These are phyloP conservation scores for Lucilia sericata DNA, from an alignment of 1,140 invertebrate species.

Conservation along the genomic window DNA sequence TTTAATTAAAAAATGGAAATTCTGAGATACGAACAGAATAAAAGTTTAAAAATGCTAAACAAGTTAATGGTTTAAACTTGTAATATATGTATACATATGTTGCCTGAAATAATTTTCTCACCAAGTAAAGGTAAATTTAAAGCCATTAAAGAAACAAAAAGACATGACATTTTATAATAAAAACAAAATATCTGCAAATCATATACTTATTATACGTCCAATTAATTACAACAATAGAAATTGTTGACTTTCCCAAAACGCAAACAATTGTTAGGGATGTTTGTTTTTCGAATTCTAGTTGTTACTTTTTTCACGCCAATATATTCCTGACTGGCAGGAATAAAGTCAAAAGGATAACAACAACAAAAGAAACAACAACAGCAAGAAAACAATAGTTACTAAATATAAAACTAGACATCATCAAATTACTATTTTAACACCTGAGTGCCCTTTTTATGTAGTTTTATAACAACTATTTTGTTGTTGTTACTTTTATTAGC, in stretches of 20 bases:
- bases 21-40: too few relatives aligned
- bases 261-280: constrained; percentile 1
- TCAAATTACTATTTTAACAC: constrained; percentile 42
- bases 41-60: too few relatives aligned
- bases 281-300: constrained; percentile 11
- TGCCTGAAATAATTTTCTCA: too few relatives aligned
- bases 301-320: constrained; percentile 26
- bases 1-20: too few relatives aligned
- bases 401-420: constrained; percentile 36
- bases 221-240: constrained; percentile 12
- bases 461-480: background rate
- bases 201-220: constrained; percentile 18
- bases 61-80: too few relatives aligned
- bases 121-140: too few relatives aligned
- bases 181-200: constrained; percentile 8
- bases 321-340: background rate
- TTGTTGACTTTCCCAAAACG: constrained; percentile 36
- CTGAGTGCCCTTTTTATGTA: constrained; percentile 27
- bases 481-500: constrained; percentile 12
- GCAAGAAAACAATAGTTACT: background rate
- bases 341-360: background rate
- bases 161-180: background rate
- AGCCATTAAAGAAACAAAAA: background rate
- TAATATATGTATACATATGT: too few relatives aligned
- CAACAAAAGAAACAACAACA: background rate